Evolutionary conservation across 2,113 vertebrate genomes (phyloP).

Genomic region (Leuciscus idus): DNA sequence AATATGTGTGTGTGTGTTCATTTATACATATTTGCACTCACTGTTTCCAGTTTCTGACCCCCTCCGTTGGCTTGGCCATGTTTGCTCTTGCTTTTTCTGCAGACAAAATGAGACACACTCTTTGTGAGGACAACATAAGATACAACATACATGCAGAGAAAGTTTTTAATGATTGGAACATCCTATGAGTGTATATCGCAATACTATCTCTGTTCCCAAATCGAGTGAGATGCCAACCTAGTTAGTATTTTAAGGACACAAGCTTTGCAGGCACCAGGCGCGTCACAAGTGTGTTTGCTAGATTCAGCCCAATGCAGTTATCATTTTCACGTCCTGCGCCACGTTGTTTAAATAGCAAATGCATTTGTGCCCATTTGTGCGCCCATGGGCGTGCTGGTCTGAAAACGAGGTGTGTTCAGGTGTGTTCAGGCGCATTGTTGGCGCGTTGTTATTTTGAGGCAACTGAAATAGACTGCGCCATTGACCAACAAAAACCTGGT

Average conservation of each 20-base stretch:
- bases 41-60: conserved; percentile 44
- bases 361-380: too few species aligned
- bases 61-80: conserved; percentile 47
- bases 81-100: conserved; percentile 61
- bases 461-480: too few species aligned
- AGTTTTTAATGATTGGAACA: neutral
- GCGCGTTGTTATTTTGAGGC: too few species aligned
- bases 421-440: too few species aligned
- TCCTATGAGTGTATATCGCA: neutral
- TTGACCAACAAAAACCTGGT: too few species aligned
- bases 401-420: too few species aligned
- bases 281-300: too few species aligned
- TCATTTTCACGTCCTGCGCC: too few species aligned
- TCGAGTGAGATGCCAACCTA: neutral
- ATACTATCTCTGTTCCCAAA: neutral
- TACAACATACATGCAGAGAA: neutral
- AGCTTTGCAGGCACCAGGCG: too few species aligned
- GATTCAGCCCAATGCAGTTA: too few species aligned
- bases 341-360: too few species aligned
- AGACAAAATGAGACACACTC: conserved; percentile 22
- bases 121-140: neutral
- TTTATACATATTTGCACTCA: conserved; percentile 45
- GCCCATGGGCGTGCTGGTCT: too few species aligned
- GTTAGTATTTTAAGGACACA: neutral
- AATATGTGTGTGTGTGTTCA: neutral